Base-by-base conservation (phyloP, 1,140 invertebrate genomes). In the Atopsyche davidsoni region DNA sequence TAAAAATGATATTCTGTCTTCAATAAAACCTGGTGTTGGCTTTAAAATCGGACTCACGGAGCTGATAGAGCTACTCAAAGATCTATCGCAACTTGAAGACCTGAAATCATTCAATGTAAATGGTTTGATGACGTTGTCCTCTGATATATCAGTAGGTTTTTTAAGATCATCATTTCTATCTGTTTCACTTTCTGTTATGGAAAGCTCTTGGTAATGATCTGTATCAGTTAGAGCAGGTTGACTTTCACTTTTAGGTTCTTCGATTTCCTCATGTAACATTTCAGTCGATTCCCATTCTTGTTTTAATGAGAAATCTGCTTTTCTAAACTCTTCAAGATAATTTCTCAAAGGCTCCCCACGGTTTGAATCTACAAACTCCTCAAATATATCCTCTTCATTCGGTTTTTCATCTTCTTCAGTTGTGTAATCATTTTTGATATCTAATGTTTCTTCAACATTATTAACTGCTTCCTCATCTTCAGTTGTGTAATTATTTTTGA, bases 281-380 rank as follows among this genome's bases (percentile, higher is more conserved):
- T n/a, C n/a, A n/a, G n/a, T n/a, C n/a, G n/a, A n/a, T n/a, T n/a
- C n/a, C n/a, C n/a, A 24, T 32, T 53, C 55, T 11, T 39, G 13
- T 39, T 58, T 58, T 6, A 39, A n/a, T 1, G 28, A 31, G 13
- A 21, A 35, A 43, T 53, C 55, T 7, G 55, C 55, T 39, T 46
- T 58, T 39, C 43, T 53, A 62, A 73, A 73, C 24, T 68, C 69
- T 57, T 69, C 66, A 49, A 73, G 66, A 54, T 73, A 73, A 42
- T 64, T 67, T 35, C 69, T 64, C 16, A 73, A 50, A 25, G 64
- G 66, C 62, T 72, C 65, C 11, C 69, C 70, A 38, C 69, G 67
- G 45, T 61, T 65, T 25, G 70, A 67, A 57, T 70, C 65, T 10
- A 73, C 57, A 59, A 71, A 73, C 23, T 72, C 67, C 17, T 63